Evolutionary conservation across 2,113 vertebrate genomes (phyloP), one percentile per base, ranked within the genome.

Genomic region (Fregetta grallaria): DNA sequence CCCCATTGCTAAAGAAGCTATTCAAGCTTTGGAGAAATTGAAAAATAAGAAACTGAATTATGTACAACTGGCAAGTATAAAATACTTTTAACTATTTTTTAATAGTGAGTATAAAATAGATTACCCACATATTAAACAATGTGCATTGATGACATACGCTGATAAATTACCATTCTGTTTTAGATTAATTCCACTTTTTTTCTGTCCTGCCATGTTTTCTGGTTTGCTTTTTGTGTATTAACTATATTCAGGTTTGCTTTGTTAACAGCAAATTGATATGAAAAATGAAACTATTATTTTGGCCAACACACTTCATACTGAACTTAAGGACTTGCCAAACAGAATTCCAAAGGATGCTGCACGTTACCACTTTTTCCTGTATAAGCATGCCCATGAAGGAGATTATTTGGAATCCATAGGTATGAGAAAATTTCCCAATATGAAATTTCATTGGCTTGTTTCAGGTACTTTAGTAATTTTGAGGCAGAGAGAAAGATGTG

Each of bases 351-450:
- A 99, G 97, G 99, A 99, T 55, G 97, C 98, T n/a, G 98, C 99
- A 0, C 99, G 99, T 20, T 99, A 99, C 96, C 99, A 99, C 97
- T 99, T 99, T 97, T 99, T 99, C 98, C 98, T 99, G 73, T 99
- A 99, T 97, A 99, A 99, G 94, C 99, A 99, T 95, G 98, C 98
- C 73, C 99, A 99, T 45, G 99, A 99, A 98, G 99, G 99, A 88
- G 99, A 99, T 97, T 99, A 99, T 97, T 97, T 99, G 91, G 99
- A 99, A 97, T 99, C 99, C 76, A 99, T 99, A 98, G 99, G 99
- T 99, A 98, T 77, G 97, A 70, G 58, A 80, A 53, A 42, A 62
- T 42, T 85, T 71, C 49, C 61, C 23, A 66, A 3, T 47, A n/a
- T 45, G 42, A 79, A 72, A 72, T 47, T 56, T 78, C 6, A 58